phyloP scores from a whole-genome alignment of 2,113 vertebrate genomes.

The Macquaria australasica region DNA sequence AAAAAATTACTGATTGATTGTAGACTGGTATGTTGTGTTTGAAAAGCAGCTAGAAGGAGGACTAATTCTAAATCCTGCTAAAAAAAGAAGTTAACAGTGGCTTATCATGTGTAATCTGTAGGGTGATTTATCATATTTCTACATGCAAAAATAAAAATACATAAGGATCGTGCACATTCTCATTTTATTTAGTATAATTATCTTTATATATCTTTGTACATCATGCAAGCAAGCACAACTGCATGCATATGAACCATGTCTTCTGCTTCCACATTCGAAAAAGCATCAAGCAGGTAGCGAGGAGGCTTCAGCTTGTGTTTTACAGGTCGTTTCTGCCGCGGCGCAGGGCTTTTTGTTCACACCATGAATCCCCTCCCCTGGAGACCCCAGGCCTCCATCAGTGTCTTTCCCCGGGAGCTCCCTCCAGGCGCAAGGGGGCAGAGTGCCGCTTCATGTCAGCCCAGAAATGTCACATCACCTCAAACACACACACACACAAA shows the following conservation, averaged over 20 bases:
- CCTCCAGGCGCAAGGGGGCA: conserved; percentile 80
- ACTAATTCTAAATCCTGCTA: not conserved
- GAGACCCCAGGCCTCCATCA: conserved; percentile 78
- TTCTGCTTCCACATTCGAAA: conserved; percentile 1
- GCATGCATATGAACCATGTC: not conserved
- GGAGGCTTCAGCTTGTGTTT: conserved; percentile 51
- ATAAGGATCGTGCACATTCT: not conserved
- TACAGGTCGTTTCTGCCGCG: conserved; percentile 53
- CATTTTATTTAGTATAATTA: not conserved
- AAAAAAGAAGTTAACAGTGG: not conserved
- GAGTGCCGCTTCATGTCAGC: conserved; percentile 79
- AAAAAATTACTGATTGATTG: not conserved
- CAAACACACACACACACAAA: conserved; percentile 49
- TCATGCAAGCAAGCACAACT: not conserved
- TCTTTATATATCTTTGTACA: not conserved
- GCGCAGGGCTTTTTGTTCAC: conserved; percentile 64
- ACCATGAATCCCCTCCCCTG: conserved; percentile 58
- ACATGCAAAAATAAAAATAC: not conserved
- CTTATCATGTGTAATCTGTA: not conserved
- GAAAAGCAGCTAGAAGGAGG: conserved; percentile 2
- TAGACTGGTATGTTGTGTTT: conserved; percentile 5
- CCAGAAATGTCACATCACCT: conserved; percentile 81
- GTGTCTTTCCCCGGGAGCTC: conserved; percentile 77
- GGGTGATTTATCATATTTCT: not conserved
- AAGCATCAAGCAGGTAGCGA: conserved; percentile 22